These are phyloP conservation scores for Leucoptera coffeella DNA, from an alignment of 2,888 invertebrate genomes.

Conservation along the genomic window DNA sequence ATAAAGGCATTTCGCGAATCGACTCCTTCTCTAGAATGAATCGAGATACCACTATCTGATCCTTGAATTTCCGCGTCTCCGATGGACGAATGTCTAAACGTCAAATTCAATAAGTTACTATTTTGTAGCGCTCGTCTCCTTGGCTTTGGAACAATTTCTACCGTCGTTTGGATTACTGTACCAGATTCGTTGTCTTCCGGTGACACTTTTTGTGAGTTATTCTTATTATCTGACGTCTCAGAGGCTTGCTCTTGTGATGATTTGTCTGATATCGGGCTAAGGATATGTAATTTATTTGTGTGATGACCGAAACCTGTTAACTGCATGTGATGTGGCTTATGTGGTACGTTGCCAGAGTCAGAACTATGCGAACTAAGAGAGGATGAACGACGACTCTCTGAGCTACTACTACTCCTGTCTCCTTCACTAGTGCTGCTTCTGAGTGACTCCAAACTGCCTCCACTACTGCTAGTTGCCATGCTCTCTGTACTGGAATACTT, in stretches of 20 bases:
- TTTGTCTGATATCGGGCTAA: conserved; percentile 86
- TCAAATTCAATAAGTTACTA: conserved; percentile 66
- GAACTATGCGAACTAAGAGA: conserved; percentile 83
- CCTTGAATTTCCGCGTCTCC: conserved; percentile 75
- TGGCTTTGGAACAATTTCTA: conserved; percentile 48
- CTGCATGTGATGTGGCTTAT: conserved; percentile 58
- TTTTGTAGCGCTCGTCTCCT: conserved; percentile 68
- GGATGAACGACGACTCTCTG: conserved; percentile 76
- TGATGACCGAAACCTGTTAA: conserved; percentile 69
- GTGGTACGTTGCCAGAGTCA: conserved; percentile 64
- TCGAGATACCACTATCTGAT: conserved; percentile 83
- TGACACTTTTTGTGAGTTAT: conserved; percentile 71
- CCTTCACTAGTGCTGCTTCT: conserved; percentile 84
- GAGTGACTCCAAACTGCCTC: conserved; percentile 82
- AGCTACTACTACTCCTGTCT: conserved; percentile 78
- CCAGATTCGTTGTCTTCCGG: conserved; percentile 58
- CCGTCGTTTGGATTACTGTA: conserved; percentile 34
- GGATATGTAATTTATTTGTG: conserved; percentile 72
- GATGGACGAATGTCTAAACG: conserved; percentile 57
- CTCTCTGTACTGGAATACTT: conserved; percentile 77
- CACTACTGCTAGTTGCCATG: conserved; percentile 82
- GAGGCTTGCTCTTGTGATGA: conserved; percentile 82
- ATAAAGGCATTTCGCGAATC: conserved; percentile 59
- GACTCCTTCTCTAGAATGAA: conserved; percentile 74
- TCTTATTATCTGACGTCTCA: conserved; percentile 77